Evolutionary conservation across 2,888 invertebrate genomes (phyloP).

Genomic region (Phengaris arion): DNA sequence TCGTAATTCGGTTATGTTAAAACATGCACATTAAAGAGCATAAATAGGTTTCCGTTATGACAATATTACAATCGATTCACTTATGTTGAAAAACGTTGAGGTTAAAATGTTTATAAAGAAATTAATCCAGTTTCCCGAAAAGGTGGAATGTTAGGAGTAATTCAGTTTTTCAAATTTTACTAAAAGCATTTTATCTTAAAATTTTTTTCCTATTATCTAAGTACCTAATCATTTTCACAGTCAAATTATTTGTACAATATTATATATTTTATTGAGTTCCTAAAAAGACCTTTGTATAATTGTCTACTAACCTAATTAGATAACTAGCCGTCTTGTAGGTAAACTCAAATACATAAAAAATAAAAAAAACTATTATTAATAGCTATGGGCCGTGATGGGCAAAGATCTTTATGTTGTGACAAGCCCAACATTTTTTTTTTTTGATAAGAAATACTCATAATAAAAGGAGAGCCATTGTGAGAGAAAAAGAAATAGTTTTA

Average conservation of each 20-base stretch:
- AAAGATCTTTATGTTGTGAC: not conserved
- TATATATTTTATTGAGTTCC: not conserved
- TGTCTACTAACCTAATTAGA: too few species aligned
- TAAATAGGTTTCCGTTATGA: slow-evolving; percentile 9
- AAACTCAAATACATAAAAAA: not conserved
- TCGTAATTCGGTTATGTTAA: slow-evolving; percentile 17
- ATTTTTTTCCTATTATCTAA: too few species aligned
- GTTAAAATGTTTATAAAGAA: not conserved
- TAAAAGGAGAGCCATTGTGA: too few species aligned
- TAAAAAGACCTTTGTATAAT: not conserved
- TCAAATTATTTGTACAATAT: not conserved
- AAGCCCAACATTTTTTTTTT: too few species aligned
- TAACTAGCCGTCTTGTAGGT: not conserved
- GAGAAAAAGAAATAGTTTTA: too few species aligned
- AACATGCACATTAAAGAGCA: slow-evolving; percentile 12
- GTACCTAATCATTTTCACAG: not conserved
- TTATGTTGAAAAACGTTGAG: not conserved
- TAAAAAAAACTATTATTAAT: not conserved
- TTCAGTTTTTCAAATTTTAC: too few species aligned
- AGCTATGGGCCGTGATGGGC: not conserved
- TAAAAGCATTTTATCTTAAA: too few species aligned
- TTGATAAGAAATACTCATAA: too few species aligned
- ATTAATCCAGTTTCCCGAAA: too few species aligned
- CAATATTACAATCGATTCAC: slow-evolving; percentile 9
- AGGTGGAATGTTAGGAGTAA: too few species aligned